Base-by-base conservation (phyloP, 1,140 invertebrate genomes). In the Pinna nobilis region DNA sequence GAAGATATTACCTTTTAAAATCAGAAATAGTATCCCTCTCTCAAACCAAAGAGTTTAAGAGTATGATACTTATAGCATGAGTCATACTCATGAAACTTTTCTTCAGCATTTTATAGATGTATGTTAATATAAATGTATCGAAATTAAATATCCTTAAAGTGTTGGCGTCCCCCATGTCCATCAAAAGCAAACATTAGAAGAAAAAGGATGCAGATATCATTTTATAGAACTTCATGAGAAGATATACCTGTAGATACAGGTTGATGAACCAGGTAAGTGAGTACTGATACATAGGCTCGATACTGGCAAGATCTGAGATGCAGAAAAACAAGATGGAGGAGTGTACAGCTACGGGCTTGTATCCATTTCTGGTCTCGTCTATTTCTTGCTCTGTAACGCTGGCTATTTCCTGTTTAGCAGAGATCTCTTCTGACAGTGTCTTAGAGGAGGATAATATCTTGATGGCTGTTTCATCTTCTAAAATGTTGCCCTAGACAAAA, bases 271-370 rank as follows among this genome's bases (percentile, higher is more conserved):
- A 89, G 9, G 81, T 88, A 3, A 89, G 84, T 2, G 88, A 89
- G 70, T 89, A 89, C 82, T 89, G 88, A 79, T 89, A 89, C 88
- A 89, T 89, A 59, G 88, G 88, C 69, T 89, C 88, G 50, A 89
- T 89, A 73, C 88, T 88, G 68, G 88, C 87, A 20, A 89, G 75
- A 60, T 89, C 88, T n/a, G 88, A 88, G 53, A 89, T 89, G 70
- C 87, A 89, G 81, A 89, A 89, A 79, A 89, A 89, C 1, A 89
- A 77, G 32, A 89, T 88, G 66, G 88, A 88, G 5, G 87, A 89
- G 67, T 89, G 87, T 7, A 84, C 78, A 55, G 88, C 87, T 44
- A 90, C 88, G 4, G 87, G 87, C 60, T 84, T 82, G 72, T 89
- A 89, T 23, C 87, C 88, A 74, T 87, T 89, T 37, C 88, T 82